Conservation (phyloP, 2,113 vertebrate genomes). For the Orycteropus afer region DNA sequence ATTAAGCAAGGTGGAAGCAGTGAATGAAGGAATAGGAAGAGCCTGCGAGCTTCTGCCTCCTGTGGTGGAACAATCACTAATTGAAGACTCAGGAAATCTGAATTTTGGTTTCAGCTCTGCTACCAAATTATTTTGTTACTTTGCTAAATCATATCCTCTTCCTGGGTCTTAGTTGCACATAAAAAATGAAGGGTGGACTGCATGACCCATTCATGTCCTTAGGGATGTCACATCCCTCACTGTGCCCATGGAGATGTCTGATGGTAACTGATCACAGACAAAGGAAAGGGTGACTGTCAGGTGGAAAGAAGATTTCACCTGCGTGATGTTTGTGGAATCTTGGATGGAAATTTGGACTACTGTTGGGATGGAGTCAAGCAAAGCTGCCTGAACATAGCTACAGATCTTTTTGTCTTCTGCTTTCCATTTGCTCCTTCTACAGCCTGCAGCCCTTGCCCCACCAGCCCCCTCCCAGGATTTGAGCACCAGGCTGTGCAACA, state of each 20-base stretch:
- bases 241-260: background rate
- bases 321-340: background rate
- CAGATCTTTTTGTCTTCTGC: background rate
- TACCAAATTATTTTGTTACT: slow-evolving; percentile 15
- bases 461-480: background rate
- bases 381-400: background rate
- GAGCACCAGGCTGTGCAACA: slow-evolving; percentile 6
- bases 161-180: background rate
- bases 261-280: background rate
- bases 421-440: slow-evolving; percentile 14
- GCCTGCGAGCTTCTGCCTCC: background rate
- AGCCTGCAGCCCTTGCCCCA: background rate
- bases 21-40: background rate
- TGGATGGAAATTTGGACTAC: background rate
- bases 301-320: background rate
- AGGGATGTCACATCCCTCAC: background rate
- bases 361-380: background rate
- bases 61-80: background rate
- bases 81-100: background rate
- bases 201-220: background rate
- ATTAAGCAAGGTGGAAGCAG: slow-evolving; percentile 16
- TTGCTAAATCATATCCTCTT: background rate
- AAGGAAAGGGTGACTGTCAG: background rate
- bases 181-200: background rate
- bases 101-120: background rate